Percentiles rank a stretch among this genome's conserved stretches.
Evolutionary conservation across 2,888 invertebrate species (phyloP).

Genomic region (Bugula neritina): DNA sequence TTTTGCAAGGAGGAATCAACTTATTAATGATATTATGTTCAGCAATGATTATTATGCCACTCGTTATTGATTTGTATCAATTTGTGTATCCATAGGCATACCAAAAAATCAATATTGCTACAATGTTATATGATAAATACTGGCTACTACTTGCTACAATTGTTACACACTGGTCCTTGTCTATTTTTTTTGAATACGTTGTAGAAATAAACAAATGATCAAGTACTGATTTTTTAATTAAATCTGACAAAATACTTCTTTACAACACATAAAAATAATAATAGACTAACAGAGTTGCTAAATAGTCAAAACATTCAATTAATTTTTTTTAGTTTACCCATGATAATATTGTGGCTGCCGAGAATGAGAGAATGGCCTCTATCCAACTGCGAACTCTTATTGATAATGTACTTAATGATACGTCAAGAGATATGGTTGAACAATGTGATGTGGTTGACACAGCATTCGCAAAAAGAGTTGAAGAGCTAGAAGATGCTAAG

Average conservation of each 20-base stretch:
- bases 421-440: slow-evolving; percentile 71
- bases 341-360: slow-evolving; percentile 70
- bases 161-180: too few species aligned
- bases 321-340: slow-evolving; percentile 62
- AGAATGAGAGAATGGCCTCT: slow-evolving; percentile 71
- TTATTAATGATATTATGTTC: background rate
- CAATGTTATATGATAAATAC: too few species aligned
- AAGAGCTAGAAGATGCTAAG: slow-evolving; percentile 58
- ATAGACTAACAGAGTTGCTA: too few species aligned
- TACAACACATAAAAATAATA: too few species aligned
- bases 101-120: background rate
- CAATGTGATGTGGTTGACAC: slow-evolving; percentile 78
- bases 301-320: too few species aligned
- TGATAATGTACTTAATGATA: slow-evolving; percentile 68
- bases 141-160: too few species aligned
- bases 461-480: slow-evolving; percentile 68
- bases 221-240: too few species aligned
- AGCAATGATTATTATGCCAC: background rate
- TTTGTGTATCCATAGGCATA: background rate
- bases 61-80: background rate
- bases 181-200: too few species aligned
- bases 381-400: slow-evolving; percentile 65
- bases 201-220: too few species aligned
- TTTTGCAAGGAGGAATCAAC: background rate
- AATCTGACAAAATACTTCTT: too few species aligned